Conservation (phyloP, 2,797 vertebrate species). For the Rhinichthys osculus region DNA sequence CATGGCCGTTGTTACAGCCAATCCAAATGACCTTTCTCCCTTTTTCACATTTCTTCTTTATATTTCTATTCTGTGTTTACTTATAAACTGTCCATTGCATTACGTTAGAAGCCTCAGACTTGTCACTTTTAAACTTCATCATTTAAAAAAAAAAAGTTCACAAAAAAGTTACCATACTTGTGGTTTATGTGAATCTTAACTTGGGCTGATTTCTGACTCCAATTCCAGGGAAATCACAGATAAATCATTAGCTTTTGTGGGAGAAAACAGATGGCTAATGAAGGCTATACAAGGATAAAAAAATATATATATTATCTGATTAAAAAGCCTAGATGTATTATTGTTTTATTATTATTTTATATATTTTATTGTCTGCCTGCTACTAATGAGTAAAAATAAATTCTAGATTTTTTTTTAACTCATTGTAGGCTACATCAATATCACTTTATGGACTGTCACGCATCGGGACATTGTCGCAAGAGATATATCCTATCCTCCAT, state of each 20-base stretch:
- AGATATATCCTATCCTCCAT: neutral
- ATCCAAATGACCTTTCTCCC: neutral
- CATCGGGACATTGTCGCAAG: neutral
- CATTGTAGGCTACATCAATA: neutral
- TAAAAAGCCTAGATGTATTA: neutral
- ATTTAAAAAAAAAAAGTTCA: neutral
- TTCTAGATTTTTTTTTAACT: neutral
- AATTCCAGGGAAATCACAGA: conserved; percentile 5
- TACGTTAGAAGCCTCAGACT: neutral
- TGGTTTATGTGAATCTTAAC: neutral
- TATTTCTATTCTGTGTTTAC: neutral
- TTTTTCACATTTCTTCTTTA: neutral
- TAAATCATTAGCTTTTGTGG: conserved; percentile 52
- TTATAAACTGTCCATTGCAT: neutral
- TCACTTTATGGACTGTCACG: neutral
- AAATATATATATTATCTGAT: neutral
- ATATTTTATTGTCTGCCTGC: neutral
- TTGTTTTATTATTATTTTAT: conserved; percentile 14
- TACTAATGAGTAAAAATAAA: neutral
- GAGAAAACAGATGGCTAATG: conserved; percentile 48
- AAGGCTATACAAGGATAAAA: neutral
- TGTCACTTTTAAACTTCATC: neutral
- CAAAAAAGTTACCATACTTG: neutral
- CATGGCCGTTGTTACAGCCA: neutral
- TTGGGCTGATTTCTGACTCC: neutral